Evolutionary conservation across 2,797 vertebrate species (phyloP).

Genomic region (Trematomus bernacchii): DNA sequence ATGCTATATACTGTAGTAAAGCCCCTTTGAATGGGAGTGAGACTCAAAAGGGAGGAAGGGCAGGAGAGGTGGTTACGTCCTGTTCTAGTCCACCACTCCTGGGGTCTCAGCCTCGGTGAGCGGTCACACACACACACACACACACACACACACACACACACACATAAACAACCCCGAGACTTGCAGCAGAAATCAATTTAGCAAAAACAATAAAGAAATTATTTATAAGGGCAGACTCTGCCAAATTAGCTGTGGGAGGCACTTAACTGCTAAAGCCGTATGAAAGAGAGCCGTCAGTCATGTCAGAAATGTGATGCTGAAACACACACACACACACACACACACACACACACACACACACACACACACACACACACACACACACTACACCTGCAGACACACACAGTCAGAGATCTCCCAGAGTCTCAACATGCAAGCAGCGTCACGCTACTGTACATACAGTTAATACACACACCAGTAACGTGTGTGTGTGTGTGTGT

Average conservation of each 20-base stretch:
- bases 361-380: conserved; percentile 18
- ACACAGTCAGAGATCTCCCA: conserved; percentile 29
- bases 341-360: conserved; percentile 25
- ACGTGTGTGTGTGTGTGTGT: no score
- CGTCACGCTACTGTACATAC: conserved; percentile 46
- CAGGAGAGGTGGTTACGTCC: conserved; percentile 23
- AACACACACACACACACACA: conserved; percentile 22
- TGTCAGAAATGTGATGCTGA: conserved; percentile 65
- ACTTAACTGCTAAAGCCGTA: conserved; percentile 70
- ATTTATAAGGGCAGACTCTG: conserved; percentile 81
- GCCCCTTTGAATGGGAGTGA: conserved; percentile 19
- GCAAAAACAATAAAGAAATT: conserved; percentile 86
- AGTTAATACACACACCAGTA: background rate
- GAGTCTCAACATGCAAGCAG: conserved; percentile 27
- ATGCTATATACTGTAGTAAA: background rate
- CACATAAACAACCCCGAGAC: conserved; percentile 36
- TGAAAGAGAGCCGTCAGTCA: conserved; percentile 67
- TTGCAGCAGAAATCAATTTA: conserved; percentile 79
- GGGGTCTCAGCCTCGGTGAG: conserved; percentile 62
- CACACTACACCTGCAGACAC: conserved; percentile 50
- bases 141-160: conserved; percentile 28
- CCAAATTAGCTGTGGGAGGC: conserved; percentile 82
- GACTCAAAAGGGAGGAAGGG: conserved; percentile 2
- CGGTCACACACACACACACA: conserved; percentile 33
- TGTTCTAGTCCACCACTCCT: conserved; percentile 69